phyloP scores from a whole-genome alignment of 2,797 vertebrate species.

The Gambelia wislizenii region DNA sequence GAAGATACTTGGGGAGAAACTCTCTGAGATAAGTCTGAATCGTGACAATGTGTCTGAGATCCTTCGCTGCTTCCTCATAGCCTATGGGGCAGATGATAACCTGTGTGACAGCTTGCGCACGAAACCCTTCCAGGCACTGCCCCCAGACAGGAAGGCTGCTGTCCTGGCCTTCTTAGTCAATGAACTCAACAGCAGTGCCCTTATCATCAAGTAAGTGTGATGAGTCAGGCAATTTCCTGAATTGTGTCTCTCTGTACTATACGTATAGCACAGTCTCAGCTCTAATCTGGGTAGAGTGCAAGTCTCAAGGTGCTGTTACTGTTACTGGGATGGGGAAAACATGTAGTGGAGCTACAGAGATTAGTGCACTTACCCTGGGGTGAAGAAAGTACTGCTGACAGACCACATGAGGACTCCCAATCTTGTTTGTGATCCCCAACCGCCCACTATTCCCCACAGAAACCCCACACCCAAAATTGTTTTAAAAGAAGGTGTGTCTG shows the following conservation, averaged over 20 bases:
- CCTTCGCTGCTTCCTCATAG: slow-evolving; percentile 92
- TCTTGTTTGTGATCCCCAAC: no score
- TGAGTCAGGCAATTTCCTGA: rapidly evolving
- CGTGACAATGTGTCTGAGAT: slow-evolving; percentile 93
- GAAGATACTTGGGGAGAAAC: slow-evolving; percentile 95
- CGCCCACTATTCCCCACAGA: no score
- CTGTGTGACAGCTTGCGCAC: slow-evolving; percentile 90
- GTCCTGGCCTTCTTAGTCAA: slow-evolving; percentile 92
- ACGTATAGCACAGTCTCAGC: not conserved
- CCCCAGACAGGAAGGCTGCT: slow-evolving; percentile 89
- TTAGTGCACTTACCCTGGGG: not conserved
- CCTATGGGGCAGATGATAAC: slow-evolving; percentile 85
- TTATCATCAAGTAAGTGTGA: slow-evolving; percentile 86
- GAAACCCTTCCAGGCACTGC: slow-evolving; percentile 92
- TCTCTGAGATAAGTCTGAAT: slow-evolving; percentile 90
- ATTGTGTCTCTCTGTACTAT: not conserved
- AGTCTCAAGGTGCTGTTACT: not conserved
- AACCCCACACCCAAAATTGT: no score
- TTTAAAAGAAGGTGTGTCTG: no score
- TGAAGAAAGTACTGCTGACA: no score
- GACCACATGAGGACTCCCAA: no score
- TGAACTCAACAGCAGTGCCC: slow-evolving; percentile 90
- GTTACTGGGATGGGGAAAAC: not conserved
- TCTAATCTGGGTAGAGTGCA: not conserved
- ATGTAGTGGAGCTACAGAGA: not conserved